Conservation (phyloP, 2,797 vertebrate genomes). For the Tenualosa thibaudeaui region DNA sequence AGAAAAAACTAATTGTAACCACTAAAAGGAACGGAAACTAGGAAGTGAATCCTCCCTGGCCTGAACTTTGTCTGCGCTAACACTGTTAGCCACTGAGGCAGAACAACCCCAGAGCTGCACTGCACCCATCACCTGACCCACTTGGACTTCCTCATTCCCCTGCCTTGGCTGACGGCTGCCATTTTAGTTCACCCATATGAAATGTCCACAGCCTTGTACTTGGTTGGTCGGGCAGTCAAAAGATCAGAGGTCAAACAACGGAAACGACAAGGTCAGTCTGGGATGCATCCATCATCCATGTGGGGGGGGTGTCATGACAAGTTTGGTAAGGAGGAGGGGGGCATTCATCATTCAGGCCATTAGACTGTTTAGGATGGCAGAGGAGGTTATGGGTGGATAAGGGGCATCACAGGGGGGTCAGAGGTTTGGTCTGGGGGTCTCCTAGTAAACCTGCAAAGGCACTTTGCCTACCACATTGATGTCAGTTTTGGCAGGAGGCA, state of each 20-base stretch:
- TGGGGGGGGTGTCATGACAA: not conserved
- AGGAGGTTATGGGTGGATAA: slow-evolving; percentile 42
- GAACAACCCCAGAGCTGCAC: not conserved
- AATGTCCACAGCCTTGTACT: not conserved
- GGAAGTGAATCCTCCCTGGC: slow-evolving; percentile 4
- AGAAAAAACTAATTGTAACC: not conserved
- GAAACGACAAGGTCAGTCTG: not conserved
- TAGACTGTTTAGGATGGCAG: slow-evolving; percentile 37
- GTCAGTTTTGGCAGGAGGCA: slow-evolving; percentile 78
- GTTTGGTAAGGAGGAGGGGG: not conserved
- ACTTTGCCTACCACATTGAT: slow-evolving; percentile 86
- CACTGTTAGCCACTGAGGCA: not conserved
- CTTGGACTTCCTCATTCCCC: not conserved
- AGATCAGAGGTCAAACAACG: not conserved
- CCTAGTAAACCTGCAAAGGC: slow-evolving; percentile 59
- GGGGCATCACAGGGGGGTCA: slow-evolving; percentile 32
- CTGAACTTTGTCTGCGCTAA: not conserved
- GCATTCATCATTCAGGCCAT: slow-evolving; percentile 32
- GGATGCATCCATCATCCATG: not conserved
- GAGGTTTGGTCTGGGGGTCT: not conserved
- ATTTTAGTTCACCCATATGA: not conserved
- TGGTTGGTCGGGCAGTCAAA: not conserved
- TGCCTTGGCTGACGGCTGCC: not conserved
- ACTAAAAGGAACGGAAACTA: not conserved
- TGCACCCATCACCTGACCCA: not conserved